Evolutionary conservation across 2,113 vertebrate genomes (phyloP).

Genomic region (Pagrus major): DNA sequence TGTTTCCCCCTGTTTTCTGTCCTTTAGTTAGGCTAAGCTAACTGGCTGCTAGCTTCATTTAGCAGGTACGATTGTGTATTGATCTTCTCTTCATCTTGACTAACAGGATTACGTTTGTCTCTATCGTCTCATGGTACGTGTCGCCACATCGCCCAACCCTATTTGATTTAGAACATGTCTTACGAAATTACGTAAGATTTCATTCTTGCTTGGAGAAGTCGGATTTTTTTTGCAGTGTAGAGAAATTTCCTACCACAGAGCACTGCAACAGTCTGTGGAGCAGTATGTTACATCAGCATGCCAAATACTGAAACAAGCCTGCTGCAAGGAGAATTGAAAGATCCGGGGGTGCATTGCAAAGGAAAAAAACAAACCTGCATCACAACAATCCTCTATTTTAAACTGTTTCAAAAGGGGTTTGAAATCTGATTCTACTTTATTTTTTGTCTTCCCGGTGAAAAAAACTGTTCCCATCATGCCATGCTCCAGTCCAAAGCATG

Average conservation of each 20-base stretch:
- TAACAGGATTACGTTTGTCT: too few species aligned
- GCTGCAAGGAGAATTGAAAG: constrained; percentile 50
- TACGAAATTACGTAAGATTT: background rate
- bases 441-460: constrained; percentile 35
- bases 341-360: constrained; percentile 60
- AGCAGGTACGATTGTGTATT: too few species aligned
- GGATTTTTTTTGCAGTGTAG: constrained; percentile 55
- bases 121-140: background rate
- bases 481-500: constrained; percentile 85
- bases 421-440: constrained; percentile 20
- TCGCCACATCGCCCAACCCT: background rate
- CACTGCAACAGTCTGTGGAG: constrained; percentile 40
- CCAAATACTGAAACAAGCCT: constrained; percentile 68
- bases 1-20: background rate
- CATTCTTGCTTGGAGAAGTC: background rate
- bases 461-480: constrained; percentile 80
- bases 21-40: constrained; percentile 1
- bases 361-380: constrained; percentile 57
- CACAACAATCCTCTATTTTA: constrained; percentile 46
- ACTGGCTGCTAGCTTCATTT: background rate
- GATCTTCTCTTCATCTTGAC: too few species aligned
- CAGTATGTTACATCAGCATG: constrained; percentile 66
- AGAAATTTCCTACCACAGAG: constrained; percentile 28
- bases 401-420: constrained; percentile 22
- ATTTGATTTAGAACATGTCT: background rate